Conservation (phyloP, 2,113 vertebrate species). For the Cyanoramphus novaezelandiae region DNA sequence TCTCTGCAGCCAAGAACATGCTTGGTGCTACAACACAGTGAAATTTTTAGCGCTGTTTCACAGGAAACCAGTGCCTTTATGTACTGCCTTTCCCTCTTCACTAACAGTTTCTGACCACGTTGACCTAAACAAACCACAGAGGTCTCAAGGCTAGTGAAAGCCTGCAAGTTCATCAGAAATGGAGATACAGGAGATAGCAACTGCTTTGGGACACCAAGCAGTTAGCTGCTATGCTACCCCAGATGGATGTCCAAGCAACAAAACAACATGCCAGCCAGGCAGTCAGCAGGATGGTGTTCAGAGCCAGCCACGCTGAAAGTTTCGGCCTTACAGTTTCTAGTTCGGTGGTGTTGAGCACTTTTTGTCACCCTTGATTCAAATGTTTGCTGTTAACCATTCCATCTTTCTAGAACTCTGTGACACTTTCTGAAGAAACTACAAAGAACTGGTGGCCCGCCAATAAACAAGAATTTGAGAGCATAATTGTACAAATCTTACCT, state of each 20-base stretch:
- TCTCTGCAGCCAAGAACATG: background rate
- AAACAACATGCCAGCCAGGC: background rate
- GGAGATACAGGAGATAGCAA: accelerated
- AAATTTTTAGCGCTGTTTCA: background rate
- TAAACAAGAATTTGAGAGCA: background rate
- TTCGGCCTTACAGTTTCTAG: background rate
- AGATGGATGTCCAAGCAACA: background rate
- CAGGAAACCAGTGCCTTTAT: background rate
- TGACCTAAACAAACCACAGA: background rate
- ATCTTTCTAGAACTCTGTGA: background rate
- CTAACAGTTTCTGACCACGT: background rate
- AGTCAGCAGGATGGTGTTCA: accelerated
- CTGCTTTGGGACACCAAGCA: background rate
- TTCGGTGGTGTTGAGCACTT: background rate
- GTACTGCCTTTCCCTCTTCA: background rate
- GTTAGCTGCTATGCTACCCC: background rate
- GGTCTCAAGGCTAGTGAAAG: background rate
- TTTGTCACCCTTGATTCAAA: background rate
- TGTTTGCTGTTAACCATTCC: background rate
- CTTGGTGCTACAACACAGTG: background rate
- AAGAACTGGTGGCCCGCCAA: background rate
- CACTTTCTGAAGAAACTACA: background rate
- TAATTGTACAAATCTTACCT: background rate
- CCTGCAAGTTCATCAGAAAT: background rate
- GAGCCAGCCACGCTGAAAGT: background rate